phyloP scores from a whole-genome alignment of 2,113 vertebrate genomes.

The Neopipo cinnamomea region DNA sequence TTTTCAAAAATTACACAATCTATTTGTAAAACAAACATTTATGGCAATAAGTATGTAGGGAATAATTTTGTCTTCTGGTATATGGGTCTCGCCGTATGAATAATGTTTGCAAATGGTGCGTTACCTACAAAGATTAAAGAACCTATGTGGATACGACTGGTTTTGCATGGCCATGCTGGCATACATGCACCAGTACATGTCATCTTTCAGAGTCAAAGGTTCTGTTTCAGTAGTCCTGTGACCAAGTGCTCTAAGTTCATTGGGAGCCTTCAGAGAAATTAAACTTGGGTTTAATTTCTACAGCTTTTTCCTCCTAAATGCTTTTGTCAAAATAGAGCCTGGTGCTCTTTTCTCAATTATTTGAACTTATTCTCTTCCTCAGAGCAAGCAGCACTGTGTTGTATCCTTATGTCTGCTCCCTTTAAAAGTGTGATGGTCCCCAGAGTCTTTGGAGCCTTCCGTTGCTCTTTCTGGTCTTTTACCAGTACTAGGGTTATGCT shows the following conservation, averaged over 20 bases:
- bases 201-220: background rate
- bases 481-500: background rate
- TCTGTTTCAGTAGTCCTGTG: background rate
- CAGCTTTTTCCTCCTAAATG: background rate
- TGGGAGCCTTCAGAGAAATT: background rate
- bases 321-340: background rate
- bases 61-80: background rate
- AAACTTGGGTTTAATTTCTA: background rate
- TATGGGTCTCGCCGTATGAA: background rate
- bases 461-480: background rate
- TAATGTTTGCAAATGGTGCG: background rate
- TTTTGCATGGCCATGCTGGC: background rate
- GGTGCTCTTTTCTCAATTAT: background rate
- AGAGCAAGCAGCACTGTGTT: background rate
- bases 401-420: background rate
- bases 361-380: background rate
- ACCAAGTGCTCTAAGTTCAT: too few species aligned
- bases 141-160: rapidly evolving
- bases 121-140: background rate
- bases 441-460: background rate
- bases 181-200: rapidly evolving
- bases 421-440: background rate
- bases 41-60: background rate
- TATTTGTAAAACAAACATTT: background rate
- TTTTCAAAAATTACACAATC: background rate